Conservation (phyloP, 2,888 invertebrate genomes). For the Odontothrips loti region DNA sequence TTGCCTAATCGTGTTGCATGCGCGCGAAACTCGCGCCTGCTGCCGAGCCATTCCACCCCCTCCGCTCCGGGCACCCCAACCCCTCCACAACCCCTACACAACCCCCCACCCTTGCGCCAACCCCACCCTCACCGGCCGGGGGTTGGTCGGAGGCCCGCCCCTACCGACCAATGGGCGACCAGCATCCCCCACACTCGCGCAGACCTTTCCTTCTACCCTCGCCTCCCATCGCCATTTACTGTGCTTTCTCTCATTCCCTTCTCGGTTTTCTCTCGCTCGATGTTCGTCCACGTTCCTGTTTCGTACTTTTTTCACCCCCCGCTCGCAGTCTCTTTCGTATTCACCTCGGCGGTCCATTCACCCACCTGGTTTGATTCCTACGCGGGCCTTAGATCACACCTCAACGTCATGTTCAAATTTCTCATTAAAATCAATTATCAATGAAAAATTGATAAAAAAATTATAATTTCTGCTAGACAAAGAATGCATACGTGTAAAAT, state of each 20-base stretch:
- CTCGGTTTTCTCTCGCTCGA: not conserved
- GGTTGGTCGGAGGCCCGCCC: not conserved
- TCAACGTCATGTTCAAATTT: too few relatives aligned
- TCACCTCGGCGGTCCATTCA: not conserved
- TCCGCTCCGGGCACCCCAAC: conserved; percentile 1
- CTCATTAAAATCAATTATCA: too few relatives aligned
- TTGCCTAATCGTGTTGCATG: conserved; percentile 14
- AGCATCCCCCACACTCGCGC: not conserved
- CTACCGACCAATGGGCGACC: not conserved
- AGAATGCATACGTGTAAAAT: too few relatives aligned
- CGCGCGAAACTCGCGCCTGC: not conserved
- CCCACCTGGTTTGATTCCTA: too few relatives aligned
- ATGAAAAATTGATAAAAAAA: too few relatives aligned
- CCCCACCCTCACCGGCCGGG: not conserved
- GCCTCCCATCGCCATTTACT: not conserved
- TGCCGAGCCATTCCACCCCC: not conserved
- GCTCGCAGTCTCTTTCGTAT: not conserved
- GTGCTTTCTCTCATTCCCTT: not conserved
- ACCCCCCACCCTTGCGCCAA: not conserved
- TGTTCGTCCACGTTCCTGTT: not conserved
- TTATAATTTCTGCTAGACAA: too few relatives aligned
- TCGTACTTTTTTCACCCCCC: not conserved
- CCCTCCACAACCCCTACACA: not conserved
- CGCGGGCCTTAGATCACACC: too few relatives aligned
- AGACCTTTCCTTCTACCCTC: not conserved